Conservation (phyloP, 2,888 invertebrate genomes). For the Seira ritae region DNA sequence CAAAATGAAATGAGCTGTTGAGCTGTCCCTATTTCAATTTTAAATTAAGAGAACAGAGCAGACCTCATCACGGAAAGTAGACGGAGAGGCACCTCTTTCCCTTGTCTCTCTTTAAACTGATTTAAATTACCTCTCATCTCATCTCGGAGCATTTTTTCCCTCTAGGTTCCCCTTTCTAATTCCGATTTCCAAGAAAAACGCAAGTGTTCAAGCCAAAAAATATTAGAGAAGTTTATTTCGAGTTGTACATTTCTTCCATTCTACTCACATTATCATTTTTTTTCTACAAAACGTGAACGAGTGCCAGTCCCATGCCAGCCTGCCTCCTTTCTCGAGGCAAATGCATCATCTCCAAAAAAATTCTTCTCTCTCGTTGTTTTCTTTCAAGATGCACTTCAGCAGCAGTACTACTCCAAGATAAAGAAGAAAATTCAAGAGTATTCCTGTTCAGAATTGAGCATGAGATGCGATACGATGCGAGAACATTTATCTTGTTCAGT, state of each 20-base stretch:
- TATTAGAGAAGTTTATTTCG: background rate
- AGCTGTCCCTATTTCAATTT: conserved; percentile 10
- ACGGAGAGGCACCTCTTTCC: conserved; percentile 2
- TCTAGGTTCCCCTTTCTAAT: background rate
- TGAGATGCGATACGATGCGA: conserved; percentile 15
- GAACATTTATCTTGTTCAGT: conserved; percentile 34
- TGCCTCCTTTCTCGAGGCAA: too few species aligned
- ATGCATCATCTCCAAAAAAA: background rate
- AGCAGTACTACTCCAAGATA: too few species aligned
- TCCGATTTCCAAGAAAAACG: conserved; percentile 6
- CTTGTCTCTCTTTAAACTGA: background rate
- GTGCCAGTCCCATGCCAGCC: background rate
- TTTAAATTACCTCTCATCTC: conserved; percentile 1
- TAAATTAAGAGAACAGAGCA: background rate
- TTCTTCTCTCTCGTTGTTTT: background rate
- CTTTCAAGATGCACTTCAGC: background rate
- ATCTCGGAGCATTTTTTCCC: background rate
- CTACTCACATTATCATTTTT: background rate
- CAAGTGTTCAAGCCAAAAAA: conserved; percentile 4
- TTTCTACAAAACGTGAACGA: background rate
- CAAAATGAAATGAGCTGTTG: conserved; percentile 16
- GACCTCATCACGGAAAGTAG: background rate
- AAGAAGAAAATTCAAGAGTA: background rate
- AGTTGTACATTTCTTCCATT: too few species aligned
- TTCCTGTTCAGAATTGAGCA: background rate